phyloP scores from a whole-genome alignment of 2,888 invertebrate genomes.

The Folsomia manolachei region DNA sequence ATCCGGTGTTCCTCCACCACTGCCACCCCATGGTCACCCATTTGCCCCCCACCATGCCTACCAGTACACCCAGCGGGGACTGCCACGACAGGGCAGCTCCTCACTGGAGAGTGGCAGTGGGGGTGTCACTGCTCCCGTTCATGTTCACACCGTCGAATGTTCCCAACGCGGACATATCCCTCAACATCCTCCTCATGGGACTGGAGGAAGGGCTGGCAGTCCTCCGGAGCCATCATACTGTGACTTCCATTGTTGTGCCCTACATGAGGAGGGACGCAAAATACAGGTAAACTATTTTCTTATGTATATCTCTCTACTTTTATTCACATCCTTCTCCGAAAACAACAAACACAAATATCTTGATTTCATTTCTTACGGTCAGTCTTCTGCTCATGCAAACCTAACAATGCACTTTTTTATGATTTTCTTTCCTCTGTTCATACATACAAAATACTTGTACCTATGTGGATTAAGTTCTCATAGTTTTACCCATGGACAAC shows the following conservation, averaged over 20 bases:
- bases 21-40: slow-evolving; percentile 43
- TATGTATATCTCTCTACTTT: background rate
- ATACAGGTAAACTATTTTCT: slow-evolving; percentile 63
- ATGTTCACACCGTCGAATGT: slow-evolving; percentile 79
- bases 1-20: slow-evolving; percentile 54
- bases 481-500: too few species aligned
- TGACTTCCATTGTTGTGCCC: slow-evolving; percentile 92
- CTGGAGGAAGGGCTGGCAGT: slow-evolving; percentile 54
- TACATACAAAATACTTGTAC: too few species aligned
- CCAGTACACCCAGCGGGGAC: slow-evolving; percentile 47
- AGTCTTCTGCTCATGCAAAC: too few species aligned
- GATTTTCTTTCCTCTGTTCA: too few species aligned
- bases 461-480: too few species aligned
- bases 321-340: too few species aligned
- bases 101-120: slow-evolving; percentile 68
- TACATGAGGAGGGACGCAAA: slow-evolving; percentile 88
- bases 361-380: too few species aligned
- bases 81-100: slow-evolving; percentile 57
- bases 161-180: slow-evolving; percentile 46
- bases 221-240: slow-evolving; percentile 66
- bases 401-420: too few species aligned
- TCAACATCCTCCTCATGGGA: slow-evolving; percentile 49
- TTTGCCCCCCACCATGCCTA: slow-evolving; percentile 33
- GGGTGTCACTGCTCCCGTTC: slow-evolving; percentile 57
- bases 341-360: too few species aligned